Percentiles rank a stretch among this genome's conserved stretches.
phyloP scores from a whole-genome alignment of 2,797 vertebrate species.

The Notamacropus eugenii region DNA sequence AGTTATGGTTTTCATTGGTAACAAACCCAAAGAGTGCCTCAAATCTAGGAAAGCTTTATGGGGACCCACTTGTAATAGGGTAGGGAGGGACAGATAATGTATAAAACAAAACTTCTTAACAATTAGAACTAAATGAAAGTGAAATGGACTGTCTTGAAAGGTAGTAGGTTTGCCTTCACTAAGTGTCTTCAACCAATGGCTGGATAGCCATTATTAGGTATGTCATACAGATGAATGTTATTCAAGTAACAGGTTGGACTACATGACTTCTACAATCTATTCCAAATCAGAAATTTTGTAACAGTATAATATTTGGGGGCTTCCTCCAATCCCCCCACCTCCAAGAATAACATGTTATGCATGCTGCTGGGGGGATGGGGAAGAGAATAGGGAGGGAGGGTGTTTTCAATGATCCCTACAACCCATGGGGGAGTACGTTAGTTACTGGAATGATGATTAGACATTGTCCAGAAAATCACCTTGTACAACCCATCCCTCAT shows the following conservation, averaged over 20 bases:
- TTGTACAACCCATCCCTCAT: conserved; percentile 53
- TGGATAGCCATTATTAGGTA: background rate
- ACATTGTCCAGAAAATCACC: conserved; percentile 62
- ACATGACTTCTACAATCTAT: background rate
- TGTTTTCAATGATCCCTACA: background rate
- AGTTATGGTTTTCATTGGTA: background rate
- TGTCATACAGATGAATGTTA: background rate
- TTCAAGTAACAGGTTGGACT: background rate
- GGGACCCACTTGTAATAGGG: background rate
- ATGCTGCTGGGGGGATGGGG: background rate
- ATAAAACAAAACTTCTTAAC: background rate
- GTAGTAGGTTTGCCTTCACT: background rate
- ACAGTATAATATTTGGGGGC: background rate
- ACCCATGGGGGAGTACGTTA: background rate
- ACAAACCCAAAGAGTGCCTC: background rate
- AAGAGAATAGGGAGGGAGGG: background rate
- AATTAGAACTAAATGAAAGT: background rate
- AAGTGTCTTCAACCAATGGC: background rate
- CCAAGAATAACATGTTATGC: background rate
- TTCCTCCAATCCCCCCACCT: background rate
- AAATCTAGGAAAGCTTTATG: background rate
- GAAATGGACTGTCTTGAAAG: background rate
- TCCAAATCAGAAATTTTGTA: background rate
- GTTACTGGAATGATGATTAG: conserved; percentile 10
- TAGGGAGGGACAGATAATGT: background rate